Conservation (phyloP, 2,797 vertebrate species). For the Neosilurus mollespiculum region DNA sequence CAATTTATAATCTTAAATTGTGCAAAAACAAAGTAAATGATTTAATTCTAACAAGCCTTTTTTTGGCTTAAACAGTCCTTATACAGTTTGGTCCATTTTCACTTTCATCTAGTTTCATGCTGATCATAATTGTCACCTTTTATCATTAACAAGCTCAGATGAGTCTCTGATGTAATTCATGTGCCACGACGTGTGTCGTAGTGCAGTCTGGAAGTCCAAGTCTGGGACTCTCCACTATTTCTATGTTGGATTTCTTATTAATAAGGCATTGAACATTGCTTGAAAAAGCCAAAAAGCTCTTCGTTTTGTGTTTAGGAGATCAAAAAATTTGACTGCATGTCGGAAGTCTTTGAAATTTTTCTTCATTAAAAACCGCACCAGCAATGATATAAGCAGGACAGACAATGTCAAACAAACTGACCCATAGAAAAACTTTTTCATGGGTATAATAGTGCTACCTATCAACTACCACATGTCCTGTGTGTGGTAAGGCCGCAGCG, state of each 20-base stretch:
- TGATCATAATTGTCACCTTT: not conserved
- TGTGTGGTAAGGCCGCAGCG: too few species aligned
- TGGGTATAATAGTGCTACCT: too few species aligned
- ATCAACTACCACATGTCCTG: too few species aligned
- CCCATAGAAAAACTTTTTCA: too few species aligned
- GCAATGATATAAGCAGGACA: not conserved
- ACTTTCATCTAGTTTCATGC: not conserved
- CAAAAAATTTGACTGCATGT: not conserved
- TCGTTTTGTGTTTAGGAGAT: not conserved
- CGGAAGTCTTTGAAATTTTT: not conserved
- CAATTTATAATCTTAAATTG: not conserved
- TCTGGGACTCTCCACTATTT: too few species aligned
- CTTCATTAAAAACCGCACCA: not conserved
- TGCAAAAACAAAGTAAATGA: not conserved
- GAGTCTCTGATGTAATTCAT: not conserved
- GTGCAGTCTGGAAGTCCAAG: not conserved
- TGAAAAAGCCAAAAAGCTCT: not conserved
- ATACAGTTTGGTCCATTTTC: not conserved
- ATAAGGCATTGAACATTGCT: not conserved
- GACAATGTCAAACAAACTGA: not conserved
- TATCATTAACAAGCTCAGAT: not conserved
- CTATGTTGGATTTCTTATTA: not conserved
- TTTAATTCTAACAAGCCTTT: not conserved
- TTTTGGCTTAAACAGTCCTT: not conserved
- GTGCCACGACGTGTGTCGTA: not conserved